Evolutionary conservation across 2,888 invertebrate genomes (phyloP), one percentile per base, ranked within the genome.

Genomic region (Ischnura elegans): DNA sequence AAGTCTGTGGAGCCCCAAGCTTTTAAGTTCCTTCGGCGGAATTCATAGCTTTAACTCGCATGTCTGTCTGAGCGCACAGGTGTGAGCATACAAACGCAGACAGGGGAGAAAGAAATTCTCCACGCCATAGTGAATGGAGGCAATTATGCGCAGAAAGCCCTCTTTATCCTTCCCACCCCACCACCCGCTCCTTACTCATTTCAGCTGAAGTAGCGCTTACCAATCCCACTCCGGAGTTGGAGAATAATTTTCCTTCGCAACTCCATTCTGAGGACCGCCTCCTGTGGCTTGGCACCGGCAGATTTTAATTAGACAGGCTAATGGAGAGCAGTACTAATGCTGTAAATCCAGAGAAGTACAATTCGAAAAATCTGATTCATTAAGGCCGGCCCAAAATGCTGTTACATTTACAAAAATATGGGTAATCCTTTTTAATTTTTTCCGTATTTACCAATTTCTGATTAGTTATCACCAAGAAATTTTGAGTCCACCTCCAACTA

Each of bases 31-130:
- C 76, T 76, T 13, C 76, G 29, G 76, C 13, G 36, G 76, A 76
- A 76, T 76, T 76, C 76, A 76, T 76, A 36, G 76, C 76, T 76
- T 76, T 76, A 76, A 76, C 76, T 76, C 76, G 76, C 36, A 76
- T 76, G 76, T 76, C 76, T 76, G 76, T 76, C 76, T 76, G 76
- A 76, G 76, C 76, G 76, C 76, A 76, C 76, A 76, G 76, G 76
- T 76, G 76, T 76, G 76, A 76, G 76, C 76, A 76, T 76, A 76
- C 76, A 76, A 76, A 25, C 76, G 36, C 25, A 36, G 76, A 76
- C 76, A 16, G 25, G 36, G 2, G 76, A 76, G 13, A 76, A 76
- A 76, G 36, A 76, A 76, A 76, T 76, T 76, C n/a, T 36, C 76
- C 36, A 29, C 29, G 36, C 66, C 29, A 61, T 61, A 61, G 61